Percentiles rank a stretch among this genome's conserved stretches.
phyloP scores from a whole-genome alignment of 2,797 vertebrate species.

The Tadarida brasiliensis region DNA sequence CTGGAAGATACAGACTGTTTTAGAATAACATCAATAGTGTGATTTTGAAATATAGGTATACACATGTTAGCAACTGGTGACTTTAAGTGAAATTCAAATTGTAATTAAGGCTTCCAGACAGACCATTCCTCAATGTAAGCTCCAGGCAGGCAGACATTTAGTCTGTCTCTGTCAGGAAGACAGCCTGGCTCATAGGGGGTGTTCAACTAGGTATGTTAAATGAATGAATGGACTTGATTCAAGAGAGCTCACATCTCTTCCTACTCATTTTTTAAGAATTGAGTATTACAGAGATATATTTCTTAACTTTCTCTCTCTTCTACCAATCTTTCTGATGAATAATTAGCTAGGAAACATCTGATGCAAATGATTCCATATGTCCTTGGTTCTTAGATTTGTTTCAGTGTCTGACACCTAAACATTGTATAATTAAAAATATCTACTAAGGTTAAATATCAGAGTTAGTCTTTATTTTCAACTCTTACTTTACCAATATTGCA shows the following conservation, averaged over 20 bases:
- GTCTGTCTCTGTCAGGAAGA: neutral
- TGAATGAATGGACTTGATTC: slow-evolving; percentile 16
- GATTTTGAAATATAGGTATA: neutral
- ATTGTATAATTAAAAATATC: neutral
- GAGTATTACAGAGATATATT: neutral
- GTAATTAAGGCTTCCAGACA: neutral
- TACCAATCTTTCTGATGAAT: slow-evolving; percentile 22
- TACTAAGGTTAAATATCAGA: neutral
- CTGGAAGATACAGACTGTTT: neutral
- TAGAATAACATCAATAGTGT: neutral
- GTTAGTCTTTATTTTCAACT: slow-evolving; percentile 24
- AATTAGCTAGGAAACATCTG: neutral
- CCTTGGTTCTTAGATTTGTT: neutral
- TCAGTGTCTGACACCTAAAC: neutral
- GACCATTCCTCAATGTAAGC: neutral
- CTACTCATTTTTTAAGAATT: slow-evolving; percentile 34
- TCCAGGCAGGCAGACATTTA: neutral
- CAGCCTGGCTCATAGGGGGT: neutral
- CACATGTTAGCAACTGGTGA: neutral
- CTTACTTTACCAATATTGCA: neutral
- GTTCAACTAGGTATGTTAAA: neutral
- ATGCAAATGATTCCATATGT: neutral
- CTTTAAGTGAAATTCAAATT: slow-evolving; percentile 17
- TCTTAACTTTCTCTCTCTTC: neutral
- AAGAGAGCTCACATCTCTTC: neutral